These are phyloP conservation scores for Caradrina kadenii DNA, from an alignment of 2,888 invertebrate species.

Conservation along the genomic window DNA sequence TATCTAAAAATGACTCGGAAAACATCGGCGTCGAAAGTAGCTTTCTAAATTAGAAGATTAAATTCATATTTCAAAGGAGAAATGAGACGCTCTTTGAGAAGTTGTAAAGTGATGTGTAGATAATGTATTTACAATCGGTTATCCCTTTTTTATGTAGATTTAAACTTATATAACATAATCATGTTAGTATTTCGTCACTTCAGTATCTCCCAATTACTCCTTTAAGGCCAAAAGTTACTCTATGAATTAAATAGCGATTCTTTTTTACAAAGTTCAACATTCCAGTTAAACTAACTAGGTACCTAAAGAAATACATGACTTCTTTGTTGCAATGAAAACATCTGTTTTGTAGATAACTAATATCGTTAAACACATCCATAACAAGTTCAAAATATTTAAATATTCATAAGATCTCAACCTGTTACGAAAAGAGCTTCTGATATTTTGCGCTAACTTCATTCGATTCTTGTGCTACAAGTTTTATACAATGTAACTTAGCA, in stretches of 20 bases:
- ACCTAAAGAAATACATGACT: too few relatives aligned
- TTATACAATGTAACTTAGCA: constrained; percentile 30
- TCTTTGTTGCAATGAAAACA: constrained; percentile 4
- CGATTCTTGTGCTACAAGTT: constrained; percentile 11
- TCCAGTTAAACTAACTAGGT: too few relatives aligned
- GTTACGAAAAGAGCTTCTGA: constrained; percentile 9
- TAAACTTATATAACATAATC: background rate
- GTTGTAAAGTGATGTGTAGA: constrained; percentile 15
- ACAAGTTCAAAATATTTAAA: constrained; percentile 36
- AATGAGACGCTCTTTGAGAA: constrained; percentile 18
- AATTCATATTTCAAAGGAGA: constrained; percentile 45
- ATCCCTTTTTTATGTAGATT: constrained; percentile 9
- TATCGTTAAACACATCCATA: constrained; percentile 8
- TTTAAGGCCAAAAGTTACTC: background rate
- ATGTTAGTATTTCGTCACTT: background rate
- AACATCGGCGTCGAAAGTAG: constrained; percentile 48
- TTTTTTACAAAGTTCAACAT: background rate
- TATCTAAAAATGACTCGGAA: constrained; percentile 70
- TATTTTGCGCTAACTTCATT: constrained; percentile 13
- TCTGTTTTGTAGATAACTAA: constrained; percentile 13
- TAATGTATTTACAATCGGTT: constrained; percentile 13
- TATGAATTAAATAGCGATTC: background rate
- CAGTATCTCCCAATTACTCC: too few relatives aligned
- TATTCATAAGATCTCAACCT: constrained; percentile 25
- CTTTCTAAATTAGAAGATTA: constrained; percentile 58